Conservation (phyloP, 2,113 vertebrate species). For the Dicentrarchus labrax region DNA sequence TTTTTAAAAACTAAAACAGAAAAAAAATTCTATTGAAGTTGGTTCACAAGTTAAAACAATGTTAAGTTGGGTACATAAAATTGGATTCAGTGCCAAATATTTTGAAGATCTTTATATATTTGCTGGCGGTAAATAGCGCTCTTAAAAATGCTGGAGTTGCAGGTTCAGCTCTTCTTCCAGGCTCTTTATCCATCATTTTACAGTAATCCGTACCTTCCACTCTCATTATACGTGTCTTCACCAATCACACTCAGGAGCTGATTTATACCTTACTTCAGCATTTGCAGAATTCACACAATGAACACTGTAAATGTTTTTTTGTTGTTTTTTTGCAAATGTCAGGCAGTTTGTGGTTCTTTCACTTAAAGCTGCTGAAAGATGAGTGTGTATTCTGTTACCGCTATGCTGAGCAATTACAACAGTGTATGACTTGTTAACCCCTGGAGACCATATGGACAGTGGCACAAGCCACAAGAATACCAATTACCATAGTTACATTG, state of each 20-base stretch:
- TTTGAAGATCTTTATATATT: not conserved
- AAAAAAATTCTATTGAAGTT: not conserved
- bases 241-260: not conserved
- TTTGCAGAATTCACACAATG: not conserved
- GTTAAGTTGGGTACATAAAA: not conserved
- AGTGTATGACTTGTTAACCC: not conserved
- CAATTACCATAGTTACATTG: not conserved
- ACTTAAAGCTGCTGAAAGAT: not conserved
- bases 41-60: not conserved
- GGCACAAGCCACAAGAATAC: not conserved
- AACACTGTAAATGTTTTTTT: not conserved
- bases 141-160: not conserved
- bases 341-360: constrained; percentile 10
- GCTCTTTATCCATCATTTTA: not conserved
- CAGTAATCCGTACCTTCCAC: not conserved
- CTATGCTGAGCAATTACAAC: constrained; percentile 2
- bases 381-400: not conserved
- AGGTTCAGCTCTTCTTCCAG: not conserved
- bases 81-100: not conserved
- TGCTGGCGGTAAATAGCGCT: not conserved
- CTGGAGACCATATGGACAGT: not conserved
- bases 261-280: constrained; percentile 9
- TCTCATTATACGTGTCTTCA: not conserved
- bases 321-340: not conserved
- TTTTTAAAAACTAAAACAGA: not conserved